phyloP scores from a whole-genome alignment of 2,888 invertebrate species.

The Cybosia mesomella region DNA sequence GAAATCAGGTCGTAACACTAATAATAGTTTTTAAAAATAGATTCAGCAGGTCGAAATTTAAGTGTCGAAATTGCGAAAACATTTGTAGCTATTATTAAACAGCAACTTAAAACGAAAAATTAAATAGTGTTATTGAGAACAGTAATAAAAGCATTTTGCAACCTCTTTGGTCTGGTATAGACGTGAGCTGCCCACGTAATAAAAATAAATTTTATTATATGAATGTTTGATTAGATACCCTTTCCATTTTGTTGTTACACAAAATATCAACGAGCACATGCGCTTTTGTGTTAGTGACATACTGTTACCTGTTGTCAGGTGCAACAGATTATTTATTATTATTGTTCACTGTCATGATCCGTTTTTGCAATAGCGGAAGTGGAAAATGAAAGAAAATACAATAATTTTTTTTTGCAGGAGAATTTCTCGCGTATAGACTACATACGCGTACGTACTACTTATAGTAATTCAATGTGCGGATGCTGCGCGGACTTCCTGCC shows the following conservation, averaged over 20 bases:
- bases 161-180: conserved; percentile 19
- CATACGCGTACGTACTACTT: too few relatives aligned
- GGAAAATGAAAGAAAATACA: too few relatives aligned
- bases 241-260: conserved; percentile 40
- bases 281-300: not conserved
- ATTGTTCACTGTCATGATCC: not conserved
- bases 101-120: not conserved
- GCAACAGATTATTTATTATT: not conserved
- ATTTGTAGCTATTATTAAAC: not conserved
- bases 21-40: not conserved
- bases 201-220: conserved; percentile 37
- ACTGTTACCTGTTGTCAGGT: not conserved
- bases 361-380: not conserved
- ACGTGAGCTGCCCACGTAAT: conserved; percentile 23
- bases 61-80: not conserved
- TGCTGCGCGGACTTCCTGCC: too few relatives aligned
- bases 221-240: conserved; percentile 48
- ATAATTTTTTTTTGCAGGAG: too few relatives aligned
- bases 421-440: too few relatives aligned
- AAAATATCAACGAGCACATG: conserved; percentile 16
- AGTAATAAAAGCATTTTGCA: conserved; percentile 2
- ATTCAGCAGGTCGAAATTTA: not conserved
- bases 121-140: not conserved
- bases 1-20: not conserved
- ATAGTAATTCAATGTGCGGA: too few relatives aligned